A percentile compares a stretch with the other conserved stretches of the same genome.
These are phyloP conservation scores for Pelosia muscerda DNA, from an alignment of 2,888 invertebrate genomes.

Conservation along the genomic window DNA sequence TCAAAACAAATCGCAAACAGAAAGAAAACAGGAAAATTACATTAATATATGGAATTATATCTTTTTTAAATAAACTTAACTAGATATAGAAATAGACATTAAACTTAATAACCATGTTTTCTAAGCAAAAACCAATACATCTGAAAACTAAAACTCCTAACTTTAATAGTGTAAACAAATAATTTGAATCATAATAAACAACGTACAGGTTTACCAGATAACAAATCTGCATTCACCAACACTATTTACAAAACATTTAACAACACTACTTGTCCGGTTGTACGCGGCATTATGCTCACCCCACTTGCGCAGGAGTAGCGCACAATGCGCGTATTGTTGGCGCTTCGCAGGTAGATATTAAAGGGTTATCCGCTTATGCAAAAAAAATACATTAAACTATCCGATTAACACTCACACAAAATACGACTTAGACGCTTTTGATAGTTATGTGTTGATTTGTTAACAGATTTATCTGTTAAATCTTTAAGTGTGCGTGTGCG, in stretches of 20 bases:
- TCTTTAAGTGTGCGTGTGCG: constrained; percentile 42
- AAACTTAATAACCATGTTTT: neutral
- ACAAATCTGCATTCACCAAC: constrained; percentile 33
- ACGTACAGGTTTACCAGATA: constrained; percentile 37
- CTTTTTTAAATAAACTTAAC: too few relatives aligned
- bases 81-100: too few relatives aligned
- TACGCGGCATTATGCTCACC: constrained; percentile 56
- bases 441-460: constrained; percentile 63
- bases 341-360: constrained; percentile 76
- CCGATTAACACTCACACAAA: constrained; percentile 83
- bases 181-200: constrained; percentile 19
- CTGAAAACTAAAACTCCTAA: neutral
- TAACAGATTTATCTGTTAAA: constrained; percentile 61
- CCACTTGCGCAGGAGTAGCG: constrained; percentile 71
- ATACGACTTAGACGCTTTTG: constrained; percentile 69
- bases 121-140: neutral
- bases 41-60: neutral
- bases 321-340: constrained; percentile 69
- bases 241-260: constrained; percentile 47
- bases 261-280: constrained; percentile 54
- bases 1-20: neutral
- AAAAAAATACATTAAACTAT: constrained; percentile 78
- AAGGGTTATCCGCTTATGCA: constrained; percentile 87
- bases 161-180: neutral
- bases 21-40: neutral